phyloP scores from a whole-genome alignment of 2,113 vertebrate genomes.

The Cinclus cinclus region DNA sequence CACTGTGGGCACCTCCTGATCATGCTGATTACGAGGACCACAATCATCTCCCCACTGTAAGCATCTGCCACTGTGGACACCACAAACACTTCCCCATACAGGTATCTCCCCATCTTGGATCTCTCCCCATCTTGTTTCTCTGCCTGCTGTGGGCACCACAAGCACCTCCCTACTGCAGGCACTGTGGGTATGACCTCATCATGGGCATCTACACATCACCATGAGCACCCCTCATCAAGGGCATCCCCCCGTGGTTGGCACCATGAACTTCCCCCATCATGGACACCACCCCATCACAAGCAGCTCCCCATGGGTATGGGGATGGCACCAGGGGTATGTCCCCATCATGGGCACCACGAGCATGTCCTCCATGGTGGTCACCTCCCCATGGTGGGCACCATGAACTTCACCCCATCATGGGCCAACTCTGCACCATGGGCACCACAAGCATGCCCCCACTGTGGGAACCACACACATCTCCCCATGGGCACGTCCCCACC shows the following conservation, averaged over 20 bases:
- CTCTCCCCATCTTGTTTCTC: not conserved
- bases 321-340: not conserved
- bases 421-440: not conserved
- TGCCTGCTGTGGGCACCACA: fast-evolving
- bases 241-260: not conserved
- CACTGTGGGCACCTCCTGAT: not conserved
- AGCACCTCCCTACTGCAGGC: not conserved
- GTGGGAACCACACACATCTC: not conserved
- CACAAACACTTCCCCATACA: fast-evolving
- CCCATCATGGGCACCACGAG: not conserved
- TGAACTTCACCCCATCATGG: not conserved
- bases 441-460: not conserved
- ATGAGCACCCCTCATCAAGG: not conserved
- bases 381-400: fast-evolving
- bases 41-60: not conserved
- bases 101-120: not conserved
- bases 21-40: not conserved
- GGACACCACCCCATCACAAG: not conserved
- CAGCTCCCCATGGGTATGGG: not conserved
- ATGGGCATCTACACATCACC: not conserved
- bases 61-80: not conserved
- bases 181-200: not conserved
- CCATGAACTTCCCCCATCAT: not conserved
- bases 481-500: not conserved
- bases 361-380: not conserved